Evolutionary conservation across 1,140 invertebrate species (phyloP).

Genomic region (Leptoteleia sp.): DNA sequence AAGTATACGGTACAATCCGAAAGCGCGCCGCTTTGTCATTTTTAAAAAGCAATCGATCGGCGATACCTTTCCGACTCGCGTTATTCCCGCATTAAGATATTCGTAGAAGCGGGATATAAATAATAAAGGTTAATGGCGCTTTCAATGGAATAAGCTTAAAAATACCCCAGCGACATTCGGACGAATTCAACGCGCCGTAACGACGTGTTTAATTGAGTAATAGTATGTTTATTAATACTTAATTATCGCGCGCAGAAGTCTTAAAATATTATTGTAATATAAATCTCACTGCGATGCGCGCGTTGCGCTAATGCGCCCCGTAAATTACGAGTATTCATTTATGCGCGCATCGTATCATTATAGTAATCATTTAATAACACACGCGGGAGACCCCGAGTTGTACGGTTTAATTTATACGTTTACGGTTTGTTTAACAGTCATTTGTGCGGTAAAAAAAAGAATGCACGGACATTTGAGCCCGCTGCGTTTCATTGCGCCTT

Average conservation of each 20-base stretch:
- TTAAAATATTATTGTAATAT: conserved; percentile 29
- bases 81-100: conserved; percentile 27
- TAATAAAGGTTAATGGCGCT: conserved; percentile 13
- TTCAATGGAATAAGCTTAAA: background rate
- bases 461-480: too few species aligned
- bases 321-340: conserved; percentile 38
- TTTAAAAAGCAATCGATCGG: conserved; percentile 40
- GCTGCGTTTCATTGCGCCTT: too few species aligned
- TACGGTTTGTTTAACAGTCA: conserved; percentile 18
- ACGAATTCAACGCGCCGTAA: conserved; percentile 8
- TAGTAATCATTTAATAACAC: conserved; percentile 39
- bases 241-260: conserved; percentile 25
- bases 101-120: conserved; percentile 2
- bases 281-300: conserved; percentile 6
- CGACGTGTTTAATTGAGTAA: conserved; percentile 20
- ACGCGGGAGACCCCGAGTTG: background rate
- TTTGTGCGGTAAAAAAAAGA: too few species aligned
- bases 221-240: conserved; percentile 37
- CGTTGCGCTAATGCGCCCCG: conserved; percentile 21
- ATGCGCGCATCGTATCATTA: conserved; percentile 48
- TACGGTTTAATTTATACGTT: conserved; percentile 25
- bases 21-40: conserved; percentile 53
- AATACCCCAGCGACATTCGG: background rate
- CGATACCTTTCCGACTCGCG: conserved; percentile 17
- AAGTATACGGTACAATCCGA: conserved; percentile 47